phyloP scores from a whole-genome alignment of 2,797 vertebrate species.

The Lacerta bilineata region DNA sequence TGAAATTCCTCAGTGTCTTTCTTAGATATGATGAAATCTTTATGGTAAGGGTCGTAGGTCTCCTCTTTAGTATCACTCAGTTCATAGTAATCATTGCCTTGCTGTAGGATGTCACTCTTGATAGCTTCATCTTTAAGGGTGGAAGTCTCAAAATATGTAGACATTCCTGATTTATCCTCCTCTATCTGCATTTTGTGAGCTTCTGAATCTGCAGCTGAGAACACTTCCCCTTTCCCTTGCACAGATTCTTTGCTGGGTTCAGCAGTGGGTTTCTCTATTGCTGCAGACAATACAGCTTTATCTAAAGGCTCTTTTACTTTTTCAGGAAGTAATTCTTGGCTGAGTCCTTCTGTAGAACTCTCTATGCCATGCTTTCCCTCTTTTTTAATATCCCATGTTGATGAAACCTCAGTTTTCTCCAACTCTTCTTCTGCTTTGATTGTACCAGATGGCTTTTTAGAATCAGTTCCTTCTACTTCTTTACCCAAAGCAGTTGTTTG shows the following conservation, averaged over 20 bases:
- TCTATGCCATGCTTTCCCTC: conserved; percentile 61
- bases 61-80: conserved; percentile 90
- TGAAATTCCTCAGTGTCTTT: conserved; percentile 71
- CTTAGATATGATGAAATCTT: conserved; percentile 66
- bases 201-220: conserved; percentile 27
- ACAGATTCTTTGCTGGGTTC: conserved; percentile 59
- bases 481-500: conserved; percentile 54
- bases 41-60: conserved; percentile 71
- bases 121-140: conserved; percentile 86
- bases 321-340: conserved; percentile 58
- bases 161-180: conserved; percentile 95
- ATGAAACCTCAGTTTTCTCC: conserved; percentile 41
- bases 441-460: conserved; percentile 46
- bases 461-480: conserved; percentile 61
- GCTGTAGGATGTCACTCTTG: conserved; percentile 76
- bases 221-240: conserved; percentile 58
- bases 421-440: conserved; percentile 65
- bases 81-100: conserved; percentile 95
- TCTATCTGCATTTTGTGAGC: conserved; percentile 70
- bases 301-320: conserved; percentile 57
- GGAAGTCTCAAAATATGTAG: conserved; percentile 98
- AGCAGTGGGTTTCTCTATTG: conserved; percentile 53
- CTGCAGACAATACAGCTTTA: conserved; percentile 42
- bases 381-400: conserved; percentile 50
- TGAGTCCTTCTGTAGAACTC: conserved; percentile 30